phyloP scores from a whole-genome alignment of 2,888 invertebrate species.

The Leptura quadrifasciata region DNA sequence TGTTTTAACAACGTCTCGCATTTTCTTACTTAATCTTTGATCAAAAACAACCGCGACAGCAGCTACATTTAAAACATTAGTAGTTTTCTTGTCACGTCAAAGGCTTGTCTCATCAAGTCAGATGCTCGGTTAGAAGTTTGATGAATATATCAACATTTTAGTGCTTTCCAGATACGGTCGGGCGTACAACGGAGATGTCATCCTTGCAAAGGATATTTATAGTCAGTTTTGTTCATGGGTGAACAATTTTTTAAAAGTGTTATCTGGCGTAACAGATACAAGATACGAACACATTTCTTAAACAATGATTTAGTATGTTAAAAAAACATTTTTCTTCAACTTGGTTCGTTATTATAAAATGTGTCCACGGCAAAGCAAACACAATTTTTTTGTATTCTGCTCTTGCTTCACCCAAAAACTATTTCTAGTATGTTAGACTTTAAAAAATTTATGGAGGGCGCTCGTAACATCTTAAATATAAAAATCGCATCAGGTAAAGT shows the following conservation, averaged over 20 bases:
- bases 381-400: no score
- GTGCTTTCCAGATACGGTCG: slow-evolving; percentile 2
- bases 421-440: no score
- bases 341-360: neutral
- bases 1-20: neutral
- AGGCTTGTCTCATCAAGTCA: slow-evolving; percentile 12
- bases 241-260: slow-evolving; percentile 8
- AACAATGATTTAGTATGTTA: neutral
- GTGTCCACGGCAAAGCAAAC: no score
- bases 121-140: slow-evolving; percentile 21
- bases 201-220: slow-evolving; percentile 11
- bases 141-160: slow-evolving; percentile 22
- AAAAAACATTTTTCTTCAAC: neutral
- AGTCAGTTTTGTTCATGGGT: neutral
- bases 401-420: no score
- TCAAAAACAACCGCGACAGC: neutral
- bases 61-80: slow-evolving; percentile 15
- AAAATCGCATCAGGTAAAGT: no score
- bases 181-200: slow-evolving; percentile 6
- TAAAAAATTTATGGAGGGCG: no score
- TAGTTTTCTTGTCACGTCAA: slow-evolving; percentile 11
- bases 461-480: no score
- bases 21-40: neutral
- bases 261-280: neutral
- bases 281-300: neutral